These are phyloP conservation scores for Ips typographus DNA, from an alignment of 1,140 invertebrate species.

Conservation along the genomic window DNA sequence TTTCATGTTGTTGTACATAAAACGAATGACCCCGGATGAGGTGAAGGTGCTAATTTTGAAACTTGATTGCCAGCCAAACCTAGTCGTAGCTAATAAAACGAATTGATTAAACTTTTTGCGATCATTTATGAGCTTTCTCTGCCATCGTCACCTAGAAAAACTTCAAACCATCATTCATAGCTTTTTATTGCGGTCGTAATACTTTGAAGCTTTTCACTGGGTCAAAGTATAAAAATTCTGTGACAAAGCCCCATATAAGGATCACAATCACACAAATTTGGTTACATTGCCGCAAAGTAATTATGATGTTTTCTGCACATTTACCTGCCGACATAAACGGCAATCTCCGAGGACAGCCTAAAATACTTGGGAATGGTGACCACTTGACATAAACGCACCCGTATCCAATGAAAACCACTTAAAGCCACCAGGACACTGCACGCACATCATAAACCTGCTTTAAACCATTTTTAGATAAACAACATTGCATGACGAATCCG, in stretches of 20 bases:
- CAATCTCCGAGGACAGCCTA: constrained; percentile 41
- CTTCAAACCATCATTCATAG: background rate
- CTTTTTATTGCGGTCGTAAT: constrained; percentile 2
- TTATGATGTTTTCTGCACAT: constrained; percentile 1
- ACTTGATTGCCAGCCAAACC: constrained; percentile 4
- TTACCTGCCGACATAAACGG: constrained; percentile 47
- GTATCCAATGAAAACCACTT: constrained; percentile 2
- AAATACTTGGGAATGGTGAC: constrained; percentile 44
- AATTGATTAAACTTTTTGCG: background rate
- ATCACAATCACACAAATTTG: background rate
- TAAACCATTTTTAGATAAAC: constrained; percentile 1
- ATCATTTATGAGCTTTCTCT: background rate
- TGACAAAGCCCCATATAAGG: too few relatives aligned
- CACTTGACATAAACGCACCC: constrained; percentile 15
- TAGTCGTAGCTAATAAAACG: background rate
- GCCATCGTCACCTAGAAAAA: background rate
- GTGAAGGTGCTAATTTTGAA: constrained; percentile 21
- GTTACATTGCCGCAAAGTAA: background rate
- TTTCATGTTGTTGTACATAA: background rate
- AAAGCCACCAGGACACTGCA: constrained; percentile 1
- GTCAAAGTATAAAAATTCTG: background rate
- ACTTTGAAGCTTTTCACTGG: constrained; percentile 1
- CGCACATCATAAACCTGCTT: background rate
- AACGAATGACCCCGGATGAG: constrained; percentile 4
- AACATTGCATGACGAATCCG: background rate